phyloP scores from a whole-genome alignment of 53 echinoderm and acorn worm genomes.

The Astropecten irregularis region DNA sequence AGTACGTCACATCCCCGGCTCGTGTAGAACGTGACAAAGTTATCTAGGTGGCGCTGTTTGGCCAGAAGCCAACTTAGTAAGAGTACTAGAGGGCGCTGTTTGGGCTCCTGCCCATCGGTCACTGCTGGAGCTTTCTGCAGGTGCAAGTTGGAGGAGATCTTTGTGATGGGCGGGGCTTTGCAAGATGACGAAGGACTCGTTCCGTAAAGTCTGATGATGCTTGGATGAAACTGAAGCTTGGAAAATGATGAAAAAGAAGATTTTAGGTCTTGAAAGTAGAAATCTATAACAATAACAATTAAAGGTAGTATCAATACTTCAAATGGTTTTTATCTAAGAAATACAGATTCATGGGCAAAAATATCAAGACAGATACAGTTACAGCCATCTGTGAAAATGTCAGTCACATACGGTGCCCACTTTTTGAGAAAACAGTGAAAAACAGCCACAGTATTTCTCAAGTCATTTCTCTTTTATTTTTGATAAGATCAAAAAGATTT shows the following conservation, averaged over 20 bases:
- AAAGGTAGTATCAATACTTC: no score
- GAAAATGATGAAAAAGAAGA: not conserved
- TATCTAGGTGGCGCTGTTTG: conserved; percentile 83
- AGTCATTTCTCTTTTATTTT: no score
- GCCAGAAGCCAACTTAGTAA: conserved; percentile 92
- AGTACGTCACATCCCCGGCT: conserved; percentile 88
- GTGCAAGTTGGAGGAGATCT: conserved; percentile 67
- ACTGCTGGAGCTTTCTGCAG: conserved; percentile 47
- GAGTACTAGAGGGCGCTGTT: conserved; percentile 81
- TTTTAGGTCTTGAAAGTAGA: no score
- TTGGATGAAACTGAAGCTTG: conserved; percentile 53
- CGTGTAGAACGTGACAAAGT: conserved; percentile 75
- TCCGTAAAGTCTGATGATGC: conserved; percentile 34
- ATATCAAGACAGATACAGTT: no score
- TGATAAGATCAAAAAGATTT: no score
- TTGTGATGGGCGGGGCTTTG: conserved; percentile 39
- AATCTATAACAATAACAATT: no score
- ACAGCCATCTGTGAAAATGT: no score
- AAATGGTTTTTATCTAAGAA: no score
- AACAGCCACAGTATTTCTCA: no score
- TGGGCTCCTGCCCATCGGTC: not conserved
- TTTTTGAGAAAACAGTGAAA: no score
- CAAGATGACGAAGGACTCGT: not conserved
- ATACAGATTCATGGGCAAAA: no score
- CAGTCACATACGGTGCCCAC: no score